Evolutionary conservation across 2,113 vertebrate genomes (phyloP).

Genomic region (Conger conger): DNA sequence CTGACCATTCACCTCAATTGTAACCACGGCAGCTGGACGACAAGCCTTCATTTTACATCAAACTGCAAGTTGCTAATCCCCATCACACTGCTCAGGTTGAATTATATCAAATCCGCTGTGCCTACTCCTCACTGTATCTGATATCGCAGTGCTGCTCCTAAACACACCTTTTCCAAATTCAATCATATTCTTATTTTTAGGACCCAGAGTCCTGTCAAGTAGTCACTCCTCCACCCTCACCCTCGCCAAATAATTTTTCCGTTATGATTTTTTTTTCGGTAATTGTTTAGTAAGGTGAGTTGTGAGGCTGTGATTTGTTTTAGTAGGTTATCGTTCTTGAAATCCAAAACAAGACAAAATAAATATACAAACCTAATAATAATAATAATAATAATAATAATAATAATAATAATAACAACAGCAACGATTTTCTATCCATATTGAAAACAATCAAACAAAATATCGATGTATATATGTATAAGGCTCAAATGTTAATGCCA

Average conservation of each 20-base stretch:
- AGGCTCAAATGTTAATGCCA: constrained; percentile 52
- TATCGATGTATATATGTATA: constrained; percentile 71
- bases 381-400: constrained; percentile 29
- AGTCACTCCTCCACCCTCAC: constrained; percentile 40
- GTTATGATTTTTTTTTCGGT: constrained; percentile 28
- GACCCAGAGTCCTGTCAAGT: not conserved
- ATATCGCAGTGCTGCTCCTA: not conserved
- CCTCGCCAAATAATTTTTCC: constrained; percentile 41
- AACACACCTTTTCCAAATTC: not conserved
- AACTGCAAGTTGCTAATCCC: not conserved
- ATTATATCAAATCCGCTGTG: not conserved
- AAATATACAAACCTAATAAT: constrained; percentile 32
- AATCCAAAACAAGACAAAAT: constrained; percentile 22
- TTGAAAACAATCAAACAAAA: constrained; percentile 56
- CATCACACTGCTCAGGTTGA: not conserved
- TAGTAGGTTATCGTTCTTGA: constrained; percentile 56
- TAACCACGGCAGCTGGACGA: not conserved
- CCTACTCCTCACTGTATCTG: not conserved
- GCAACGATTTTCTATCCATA: constrained; percentile 59
- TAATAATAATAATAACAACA: constrained; percentile 39
- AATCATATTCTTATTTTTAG: not conserved
- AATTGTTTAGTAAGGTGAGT: constrained; percentile 38
- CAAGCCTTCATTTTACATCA: not conserved
- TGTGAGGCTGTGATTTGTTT: constrained; percentile 64
- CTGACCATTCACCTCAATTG: not conserved